Base-by-base conservation (phyloP, 1,140 invertebrate species). In the Anadara kagoshimensis region DNA sequence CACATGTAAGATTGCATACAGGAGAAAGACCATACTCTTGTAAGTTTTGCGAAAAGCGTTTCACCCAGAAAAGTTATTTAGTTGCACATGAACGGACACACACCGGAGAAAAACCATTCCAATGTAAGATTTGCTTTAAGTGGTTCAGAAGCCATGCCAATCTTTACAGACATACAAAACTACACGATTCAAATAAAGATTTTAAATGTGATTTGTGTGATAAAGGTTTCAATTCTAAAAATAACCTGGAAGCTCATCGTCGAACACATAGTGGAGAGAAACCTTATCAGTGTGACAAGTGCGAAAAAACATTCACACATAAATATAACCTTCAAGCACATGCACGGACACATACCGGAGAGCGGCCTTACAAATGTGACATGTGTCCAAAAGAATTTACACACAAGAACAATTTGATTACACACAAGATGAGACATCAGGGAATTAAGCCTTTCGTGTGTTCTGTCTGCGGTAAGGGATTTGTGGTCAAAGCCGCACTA, bases 261-360 rank as follows among this genome's bases (percentile, higher is more conserved):
- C 24, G 62, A 20, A 57, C 54, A 64, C 78, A 78, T 64, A 76
- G 54, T 11, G 76, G 69, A 26, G 69, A 65, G 24, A 58, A 51
- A 29, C 68, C 64, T 22, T 67, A 79, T 67, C 53, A 97, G 85
- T 98, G 97, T 83, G 91, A 93, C 70, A 95, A 94, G 0, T 99
- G 97, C 83, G 96, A 95, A 10, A 98, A 98, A 86, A 95, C 95
- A 0, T 98, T 99, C 90, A 98, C 98, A 89, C 91, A 96, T 16
- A 97, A 95, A 45, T 98, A 96, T 0, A 98, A 97, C 0, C 89
- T 76, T 1, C 54, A 45, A 18, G 36, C 53, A 24, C 78, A 80
- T 61, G 36, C 29, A 7, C 53, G 44, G 10, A 63, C 26, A 1
- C 78, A 77, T 26, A 61, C 54, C 44, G 62, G 54, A 2, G 71